These are phyloP conservation scores for Lasaia peninsularis DNA, from an alignment of 1,140 invertebrate genomes.

Conservation along the genomic window DNA sequence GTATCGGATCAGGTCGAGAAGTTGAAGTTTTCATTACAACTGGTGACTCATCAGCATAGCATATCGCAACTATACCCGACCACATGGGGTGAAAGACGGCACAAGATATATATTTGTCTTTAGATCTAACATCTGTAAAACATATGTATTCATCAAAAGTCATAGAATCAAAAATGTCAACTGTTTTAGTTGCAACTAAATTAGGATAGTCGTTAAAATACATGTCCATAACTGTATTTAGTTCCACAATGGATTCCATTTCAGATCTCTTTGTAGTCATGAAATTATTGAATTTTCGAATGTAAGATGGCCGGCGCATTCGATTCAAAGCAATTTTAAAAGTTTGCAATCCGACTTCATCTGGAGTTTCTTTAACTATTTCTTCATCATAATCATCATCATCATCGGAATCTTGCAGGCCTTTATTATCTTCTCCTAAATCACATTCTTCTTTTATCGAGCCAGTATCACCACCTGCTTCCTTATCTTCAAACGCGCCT, in stretches of 20 bases:
- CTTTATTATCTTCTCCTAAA: constrained; percentile 24
- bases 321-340: constrained; percentile 50
- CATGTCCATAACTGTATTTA: constrained; percentile 81
- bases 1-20: constrained; percentile 65
- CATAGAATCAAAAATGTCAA: constrained; percentile 54
- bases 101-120: constrained; percentile 81
- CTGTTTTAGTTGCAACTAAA: constrained; percentile 65
- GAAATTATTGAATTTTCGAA: constrained; percentile 55
- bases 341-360: constrained; percentile 45
- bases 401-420: constrained; percentile 42
- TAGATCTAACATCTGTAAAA: constrained; percentile 79
- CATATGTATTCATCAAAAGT: constrained; percentile 79
- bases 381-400: constrained; percentile 56
- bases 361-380: constrained; percentile 29
- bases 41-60: constrained; percentile 78
- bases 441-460: constrained; percentile 16
- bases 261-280: constrained; percentile 36
- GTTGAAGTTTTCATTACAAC: constrained; percentile 57
- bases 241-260: constrained; percentile 66
- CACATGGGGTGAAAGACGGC: constrained; percentile 83
- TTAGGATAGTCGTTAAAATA: constrained; percentile 81
- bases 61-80: constrained; percentile 81
- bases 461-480: constrained; percentile 42
- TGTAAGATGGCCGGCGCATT: constrained; percentile 56
- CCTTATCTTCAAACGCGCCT: constrained; percentile 42